Conservation (phyloP, 2,797 vertebrate genomes). For the Holocentrus rufus region DNA sequence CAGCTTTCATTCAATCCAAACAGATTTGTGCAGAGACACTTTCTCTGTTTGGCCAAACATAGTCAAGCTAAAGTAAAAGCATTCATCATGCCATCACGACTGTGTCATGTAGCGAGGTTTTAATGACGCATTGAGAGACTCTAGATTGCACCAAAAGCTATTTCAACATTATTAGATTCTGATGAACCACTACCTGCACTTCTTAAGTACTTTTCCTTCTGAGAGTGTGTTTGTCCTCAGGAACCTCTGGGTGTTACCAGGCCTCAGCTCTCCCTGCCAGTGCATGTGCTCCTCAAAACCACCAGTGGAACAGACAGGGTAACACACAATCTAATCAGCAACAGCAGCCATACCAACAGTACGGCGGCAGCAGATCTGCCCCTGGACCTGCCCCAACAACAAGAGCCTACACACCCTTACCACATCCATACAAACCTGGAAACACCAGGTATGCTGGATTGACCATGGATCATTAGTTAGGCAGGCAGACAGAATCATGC, state of each 20-base stretch:
- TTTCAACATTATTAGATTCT: background rate
- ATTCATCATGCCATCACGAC: background rate
- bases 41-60: too few species aligned
- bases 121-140: too few species aligned
- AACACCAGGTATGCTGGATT: conserved; percentile 63
- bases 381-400: conserved; percentile 53
- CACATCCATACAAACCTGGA: conserved; percentile 76
- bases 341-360: conserved; percentile 15
- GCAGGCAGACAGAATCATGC: background rate
- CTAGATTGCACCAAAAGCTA: background rate
- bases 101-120: background rate
- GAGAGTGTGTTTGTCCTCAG: conserved; percentile 56
- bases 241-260: conserved; percentile 52
- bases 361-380: conserved; percentile 57
- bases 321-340: conserved; percentile 45
- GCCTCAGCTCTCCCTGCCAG: conserved; percentile 30
- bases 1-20: too few species aligned
- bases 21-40: too few species aligned
- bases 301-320: conserved; percentile 68
- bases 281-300: conserved; percentile 54
- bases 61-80: too few species aligned
- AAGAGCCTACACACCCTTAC: conserved; percentile 53
- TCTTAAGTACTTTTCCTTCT: background rate
- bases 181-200: background rate
- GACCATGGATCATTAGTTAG: background rate